Conservation (phyloP, 2,113 vertebrate species). For the Danio rerio region DNA sequence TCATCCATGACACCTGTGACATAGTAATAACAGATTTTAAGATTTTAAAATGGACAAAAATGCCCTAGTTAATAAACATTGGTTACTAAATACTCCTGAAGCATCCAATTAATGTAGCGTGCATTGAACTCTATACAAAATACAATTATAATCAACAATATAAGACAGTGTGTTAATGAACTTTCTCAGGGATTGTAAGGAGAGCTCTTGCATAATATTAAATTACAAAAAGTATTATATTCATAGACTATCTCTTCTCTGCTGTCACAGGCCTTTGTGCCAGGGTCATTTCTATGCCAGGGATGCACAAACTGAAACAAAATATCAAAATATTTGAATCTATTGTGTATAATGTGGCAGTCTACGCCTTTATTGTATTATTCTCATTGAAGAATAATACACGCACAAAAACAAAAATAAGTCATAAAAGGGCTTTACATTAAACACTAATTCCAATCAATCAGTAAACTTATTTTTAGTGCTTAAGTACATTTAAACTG, state of each 20-base stretch:
- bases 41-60: background rate
- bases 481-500: background rate
- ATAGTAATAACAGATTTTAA: constrained; percentile 53
- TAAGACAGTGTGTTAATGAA: background rate
- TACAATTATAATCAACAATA: background rate
- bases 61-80: background rate
- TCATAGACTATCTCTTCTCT: background rate
- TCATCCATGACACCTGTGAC: constrained; percentile 98
- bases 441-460: background rate
- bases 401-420: background rate
- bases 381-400: background rate
- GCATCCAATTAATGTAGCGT: background rate
- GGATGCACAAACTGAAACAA: background rate
- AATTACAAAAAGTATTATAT: background rate
- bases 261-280: background rate
- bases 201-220: background rate
- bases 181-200: background rate
- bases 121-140: background rate
- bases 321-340: background rate
- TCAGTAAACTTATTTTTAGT: background rate
- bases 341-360: background rate
- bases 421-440: background rate
- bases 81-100: background rate
- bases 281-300: background rate
- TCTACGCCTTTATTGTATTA: background rate